A percentile compares a stretch with the other conserved stretches of the same genome.
Evolutionary conservation across 92 coral and sea anemone species (phyloP).

Genomic region (Zoanthus sociatus): DNA sequence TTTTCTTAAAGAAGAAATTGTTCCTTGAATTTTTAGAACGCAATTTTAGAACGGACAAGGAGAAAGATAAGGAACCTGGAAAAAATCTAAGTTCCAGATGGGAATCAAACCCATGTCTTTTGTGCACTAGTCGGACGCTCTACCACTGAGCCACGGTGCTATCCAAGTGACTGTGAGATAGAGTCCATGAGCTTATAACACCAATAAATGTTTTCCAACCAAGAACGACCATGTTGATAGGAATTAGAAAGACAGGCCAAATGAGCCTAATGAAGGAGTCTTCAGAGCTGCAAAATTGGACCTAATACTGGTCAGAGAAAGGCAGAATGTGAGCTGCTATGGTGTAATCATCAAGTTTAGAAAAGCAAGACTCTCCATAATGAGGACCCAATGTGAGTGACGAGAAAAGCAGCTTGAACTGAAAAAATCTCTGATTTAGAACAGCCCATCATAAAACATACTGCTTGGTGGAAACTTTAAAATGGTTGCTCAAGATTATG

Average conservation of each 20-base stretch:
- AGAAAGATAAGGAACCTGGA: too few relatives aligned
- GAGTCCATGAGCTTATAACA: background rate
- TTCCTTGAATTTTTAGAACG: too few relatives aligned
- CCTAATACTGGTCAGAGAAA: slow-evolving; percentile 43
- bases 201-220: slow-evolving; percentile 24
- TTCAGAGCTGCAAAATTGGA: slow-evolving; percentile 25
- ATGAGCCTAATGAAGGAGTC: slow-evolving; percentile 44
- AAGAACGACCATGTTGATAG: slow-evolving; percentile 43
- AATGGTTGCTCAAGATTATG: background rate
- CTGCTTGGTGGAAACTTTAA: too few relatives aligned
- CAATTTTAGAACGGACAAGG: too few relatives aligned
- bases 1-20: too few relatives aligned
- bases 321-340: slow-evolving; percentile 66
- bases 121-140: too few relatives aligned
- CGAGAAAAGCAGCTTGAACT: slow-evolving; percentile 55
- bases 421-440: background rate
- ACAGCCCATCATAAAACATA: too few relatives aligned
- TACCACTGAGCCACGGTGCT: too few relatives aligned
- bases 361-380: slow-evolving; percentile 66
- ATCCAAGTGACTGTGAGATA: too few relatives aligned
- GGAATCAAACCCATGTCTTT: too few relatives aligned
- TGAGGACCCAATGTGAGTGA: slow-evolving; percentile 50
- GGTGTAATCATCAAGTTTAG: slow-evolving; percentile 54
- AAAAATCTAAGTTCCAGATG: too few relatives aligned
- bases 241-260: slow-evolving; percentile 19